Base-by-base conservation (phyloP, 1,140 invertebrate genomes). In the Drosophila elegans region DNA sequence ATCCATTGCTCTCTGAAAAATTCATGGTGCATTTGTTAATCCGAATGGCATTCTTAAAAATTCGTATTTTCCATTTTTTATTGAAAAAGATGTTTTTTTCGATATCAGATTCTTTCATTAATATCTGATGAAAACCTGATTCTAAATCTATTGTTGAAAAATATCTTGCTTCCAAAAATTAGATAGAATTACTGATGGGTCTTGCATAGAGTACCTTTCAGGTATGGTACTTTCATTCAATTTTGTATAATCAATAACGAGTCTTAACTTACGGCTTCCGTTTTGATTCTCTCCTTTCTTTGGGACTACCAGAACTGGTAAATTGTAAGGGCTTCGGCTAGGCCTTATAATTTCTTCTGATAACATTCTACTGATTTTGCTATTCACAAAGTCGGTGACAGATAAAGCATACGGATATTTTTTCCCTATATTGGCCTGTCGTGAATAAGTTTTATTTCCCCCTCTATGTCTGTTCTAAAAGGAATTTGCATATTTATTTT, bases 41-140 rank as follows among this genome's bases (percentile, higher is more conserved):
- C 34, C 34, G 34, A 36, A 36, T 36, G 34, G 34, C 34, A 36
- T 36, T 36, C 34, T n/a, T n/a, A 41, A n/a, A 41, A n/a, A 12
- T n/a, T 41, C 12, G 12, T 41, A 41, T 12, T 41, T 41, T 90
- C 82, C 21, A 93, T 74, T 32, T 13, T 41, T 56, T 41, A 11
- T 6, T 41, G 36, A 41, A 41, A 56, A 55, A 29, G 21, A 39
- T 13, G 38, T 55, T 42, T 55, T 55, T 55, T 41, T 41, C 3
- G 6, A 27, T n/a, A 32, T 45, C 41, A 12, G 55, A 45, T 57
- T 34, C 42, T 29, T 39, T 92, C 93, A 46, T 69, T 64, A 41
- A 34, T 41, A 89, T 71, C 25, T 88, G 78, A 69, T 80, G 63
- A 11, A 77, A 83, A n/a, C 77, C 71, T n/a, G 49, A 55, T 66